Base-by-base conservation (phyloP, 2,888 invertebrate species). In the Eutolmus rufibarbis region DNA sequence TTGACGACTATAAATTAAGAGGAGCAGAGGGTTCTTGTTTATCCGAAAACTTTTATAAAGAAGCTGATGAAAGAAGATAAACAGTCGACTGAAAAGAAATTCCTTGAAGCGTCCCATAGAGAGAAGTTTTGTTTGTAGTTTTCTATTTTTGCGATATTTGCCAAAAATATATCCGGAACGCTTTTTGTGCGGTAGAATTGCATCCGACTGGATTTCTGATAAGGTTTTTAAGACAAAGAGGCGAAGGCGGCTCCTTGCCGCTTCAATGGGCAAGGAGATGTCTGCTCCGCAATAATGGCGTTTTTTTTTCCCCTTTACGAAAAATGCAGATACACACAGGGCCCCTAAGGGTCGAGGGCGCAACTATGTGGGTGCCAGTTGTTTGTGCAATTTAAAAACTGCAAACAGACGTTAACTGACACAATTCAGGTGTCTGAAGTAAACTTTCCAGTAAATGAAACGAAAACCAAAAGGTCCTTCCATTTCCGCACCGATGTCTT, bases 21-120 rank as follows among this genome's bases (percentile, higher is more conserved):
- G 34, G 14, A 46, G 82, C 57, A 46, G 66, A 57, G 37, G 66
- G 82, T 66, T 82, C 57, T 66, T 66, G 66, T 82, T 82, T 82
- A 82, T 82, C 66, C 40, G 56, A 82, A 82, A 82, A 84, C 43
- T 84, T 84, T 66, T 84, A 84, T 84, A 84, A 84, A 74, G 74
- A 84, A 57, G 23, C 84, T 84, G 84, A 84, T 84, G 84, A 74
- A 84, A 40, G 66, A 84, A 84, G 84, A 84, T 84, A 84, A 84
- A 84, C 84, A 74, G 84, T 66, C 84, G 84, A 19, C 66, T 84
- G 79, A 79, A 79, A 79, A 51, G 79, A 14, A 51, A 79, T 79
- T 79, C n/a, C 51, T 79, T 28, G 46, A 43, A 28, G 16, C 43
- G 79, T 28, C 23, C 31, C 40, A 51, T 16, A 7, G 12, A 9